Evolutionary conservation across 2,888 invertebrate genomes (phyloP).

Genomic region (Eledona agricola): DNA sequence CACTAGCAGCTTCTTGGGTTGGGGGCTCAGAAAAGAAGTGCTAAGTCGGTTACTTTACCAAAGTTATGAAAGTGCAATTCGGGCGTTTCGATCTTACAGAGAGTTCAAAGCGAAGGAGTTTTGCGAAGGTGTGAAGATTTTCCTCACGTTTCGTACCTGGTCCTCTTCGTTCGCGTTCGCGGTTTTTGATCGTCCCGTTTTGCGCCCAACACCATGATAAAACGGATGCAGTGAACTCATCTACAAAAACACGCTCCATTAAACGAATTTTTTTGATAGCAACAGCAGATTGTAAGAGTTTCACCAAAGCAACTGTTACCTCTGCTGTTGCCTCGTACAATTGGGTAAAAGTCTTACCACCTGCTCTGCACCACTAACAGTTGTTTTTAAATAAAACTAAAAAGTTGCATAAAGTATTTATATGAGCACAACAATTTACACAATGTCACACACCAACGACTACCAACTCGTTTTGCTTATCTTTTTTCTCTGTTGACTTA

Average conservation of each 20-base stretch:
- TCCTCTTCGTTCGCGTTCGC: conserved; percentile 1
- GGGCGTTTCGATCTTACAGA: conserved; percentile 7
- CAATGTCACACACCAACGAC: conserved; percentile 12
- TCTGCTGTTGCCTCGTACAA: conserved; percentile 15
- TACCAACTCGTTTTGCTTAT: conserved; percentile 27
- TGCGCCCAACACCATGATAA: background rate
- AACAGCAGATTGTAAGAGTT: conserved; percentile 35
- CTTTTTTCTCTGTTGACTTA: conserved; percentile 52
- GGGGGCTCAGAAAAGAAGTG: conserved; percentile 39
- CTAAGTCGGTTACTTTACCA: conserved; percentile 42
- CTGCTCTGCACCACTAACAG: conserved; percentile 9
- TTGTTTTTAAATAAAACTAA: conserved; percentile 9
- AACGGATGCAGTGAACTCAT: background rate
- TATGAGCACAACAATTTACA: conserved; percentile 12
- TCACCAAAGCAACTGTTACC: conserved; percentile 23
- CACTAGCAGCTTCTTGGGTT: conserved; percentile 42
- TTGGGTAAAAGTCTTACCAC: conserved; percentile 21
- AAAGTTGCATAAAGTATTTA: conserved; percentile 7
- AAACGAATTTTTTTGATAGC: conserved; percentile 1
- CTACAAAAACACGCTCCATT: background rate
- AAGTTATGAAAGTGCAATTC: conserved; percentile 1
- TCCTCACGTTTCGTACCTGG: conserved; percentile 12
- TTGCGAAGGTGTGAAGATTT: conserved; percentile 21
- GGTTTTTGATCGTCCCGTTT: background rate
- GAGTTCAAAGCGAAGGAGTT: conserved; percentile 17